phyloP scores from a whole-genome alignment of 2,797 vertebrate species.

The Peromyscus attwateri region DNA sequence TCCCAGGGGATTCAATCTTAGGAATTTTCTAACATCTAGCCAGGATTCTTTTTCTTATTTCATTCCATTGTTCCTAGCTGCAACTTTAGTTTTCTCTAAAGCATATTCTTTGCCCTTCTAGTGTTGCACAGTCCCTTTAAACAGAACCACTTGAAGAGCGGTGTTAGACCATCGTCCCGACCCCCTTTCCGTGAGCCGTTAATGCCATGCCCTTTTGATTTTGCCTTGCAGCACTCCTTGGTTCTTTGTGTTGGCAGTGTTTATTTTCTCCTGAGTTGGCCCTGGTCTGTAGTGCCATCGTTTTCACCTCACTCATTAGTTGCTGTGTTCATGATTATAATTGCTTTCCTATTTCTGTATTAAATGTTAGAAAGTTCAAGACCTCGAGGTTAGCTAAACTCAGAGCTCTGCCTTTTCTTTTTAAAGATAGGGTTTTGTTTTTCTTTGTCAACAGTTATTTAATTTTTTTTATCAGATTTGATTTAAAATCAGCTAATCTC shows the following conservation, averaged over 20 bases:
- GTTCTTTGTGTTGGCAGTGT: conserved; percentile 77
- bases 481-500: conserved; percentile 74
- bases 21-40: conserved; percentile 76
- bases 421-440: conserved; percentile 76
- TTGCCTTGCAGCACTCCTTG: conserved; percentile 76
- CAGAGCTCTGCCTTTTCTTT: conserved; percentile 77
- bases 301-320: conserved; percentile 70
- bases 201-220: conserved; percentile 75
- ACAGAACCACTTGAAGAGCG: conserved; percentile 71
- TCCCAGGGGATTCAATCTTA: conserved; percentile 68
- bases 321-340: conserved; percentile 66
- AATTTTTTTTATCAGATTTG: conserved; percentile 52
- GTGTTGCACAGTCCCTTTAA: conserved; percentile 61
- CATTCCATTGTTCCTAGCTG: conserved; percentile 77
- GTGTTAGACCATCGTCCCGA: conserved; percentile 28
- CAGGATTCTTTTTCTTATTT: conserved; percentile 82
- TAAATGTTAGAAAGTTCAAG: conserved; percentile 73
- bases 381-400: conserved; percentile 62
- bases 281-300: conserved; percentile 67
- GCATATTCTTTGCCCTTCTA: conserved; percentile 70
- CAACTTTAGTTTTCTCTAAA: conserved; percentile 77
- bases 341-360: conserved; percentile 74
- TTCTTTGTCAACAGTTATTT: conserved; percentile 73
- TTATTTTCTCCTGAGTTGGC: conserved; percentile 75
- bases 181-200: conserved; percentile 62